Evolutionary conservation across 2,113 vertebrate species (phyloP), one percentile per base, ranked within the genome.

Genomic region (Callaeas wilsoni): DNA sequence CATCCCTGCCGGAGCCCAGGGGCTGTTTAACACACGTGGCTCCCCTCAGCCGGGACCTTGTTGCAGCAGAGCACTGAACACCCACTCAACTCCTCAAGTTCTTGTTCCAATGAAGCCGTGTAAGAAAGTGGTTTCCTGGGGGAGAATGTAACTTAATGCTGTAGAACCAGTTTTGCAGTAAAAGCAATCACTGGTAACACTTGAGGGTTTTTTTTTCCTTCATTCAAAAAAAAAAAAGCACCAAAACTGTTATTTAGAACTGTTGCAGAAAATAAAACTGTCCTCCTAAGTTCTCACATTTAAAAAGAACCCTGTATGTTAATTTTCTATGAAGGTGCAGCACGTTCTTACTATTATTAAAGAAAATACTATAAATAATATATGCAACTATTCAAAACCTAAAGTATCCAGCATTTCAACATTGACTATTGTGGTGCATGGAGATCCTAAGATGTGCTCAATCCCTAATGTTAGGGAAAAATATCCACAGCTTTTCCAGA

Each of bases 121-220:
- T 5, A 39, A n/a, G 55, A 42, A 84, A 44, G 76, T 29, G 22
- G 10, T 70, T 81, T 90, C 88, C 73, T 59, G 19, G 12, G 44
- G 44, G 19, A 92, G 53, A 78, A 75, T 10, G 27, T 26, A 68
- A 87, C 27, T 69, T 60, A 32, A 13, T 82, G 32, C 59, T 89
- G 37, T 11, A 17, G 5, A 73, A 62, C 50, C 46, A 64, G 16
- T 69, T 68, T 65, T 90, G 55, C 37, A 57, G 19, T 44, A 30
- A 57, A 75, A 94, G 41, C 17, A 64, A 69, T 44, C 37, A 22
- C 47, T 87, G 42, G 52, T 63, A 52, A 52, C 12, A 47, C 9
- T 15, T 60, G 37, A 46, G 41, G 27, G 16, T 4, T 3, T 2
- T 11, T 39, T 59, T 39, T 25, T 1, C 1, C 3, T 21, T 5